Conservation (phyloP, 2,888 invertebrate genomes). For the Synergus japonicus region DNA sequence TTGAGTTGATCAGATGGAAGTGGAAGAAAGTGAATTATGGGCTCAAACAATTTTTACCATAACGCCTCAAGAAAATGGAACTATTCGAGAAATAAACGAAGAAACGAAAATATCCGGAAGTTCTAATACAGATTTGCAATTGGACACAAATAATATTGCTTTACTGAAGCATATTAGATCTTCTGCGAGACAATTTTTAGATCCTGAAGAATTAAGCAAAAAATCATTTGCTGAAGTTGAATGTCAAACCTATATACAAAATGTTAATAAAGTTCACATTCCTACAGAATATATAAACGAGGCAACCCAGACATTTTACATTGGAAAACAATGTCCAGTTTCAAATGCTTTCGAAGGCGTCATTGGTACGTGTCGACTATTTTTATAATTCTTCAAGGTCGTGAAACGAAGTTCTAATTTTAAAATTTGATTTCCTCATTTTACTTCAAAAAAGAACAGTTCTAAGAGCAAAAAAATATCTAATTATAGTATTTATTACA, state of each 20-base stretch:
- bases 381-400: not conserved
- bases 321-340: slow-evolving; percentile 54
- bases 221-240: slow-evolving; percentile 48
- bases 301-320: slow-evolving; percentile 65
- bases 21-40: slow-evolving; percentile 54
- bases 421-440: too few relatives aligned
- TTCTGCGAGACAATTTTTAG: slow-evolving; percentile 53
- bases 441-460: too few relatives aligned
- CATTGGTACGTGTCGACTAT: slow-evolving; percentile 55
- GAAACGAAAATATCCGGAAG: slow-evolving; percentile 55
- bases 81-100: slow-evolving; percentile 59
- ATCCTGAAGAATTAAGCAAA: slow-evolving; percentile 50
- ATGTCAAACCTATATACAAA: slow-evolving; percentile 63
- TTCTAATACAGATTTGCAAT: slow-evolving; percentile 46
- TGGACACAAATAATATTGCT: slow-evolving; percentile 55
- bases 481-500: too few relatives aligned
- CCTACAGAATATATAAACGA: slow-evolving; percentile 54
- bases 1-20: not conserved
- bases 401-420: too few relatives aligned
- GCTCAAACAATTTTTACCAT: slow-evolving; percentile 63
- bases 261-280: slow-evolving; percentile 59
- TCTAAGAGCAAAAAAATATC: too few relatives aligned
- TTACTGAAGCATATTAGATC: slow-evolving; percentile 51
- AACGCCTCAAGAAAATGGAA: slow-evolving; percentile 62
- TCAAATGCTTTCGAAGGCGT: slow-evolving; percentile 54